Evolutionary conservation across 2,888 invertebrate species (phyloP).

Genomic region (Xestobium rufovillosum): DNA sequence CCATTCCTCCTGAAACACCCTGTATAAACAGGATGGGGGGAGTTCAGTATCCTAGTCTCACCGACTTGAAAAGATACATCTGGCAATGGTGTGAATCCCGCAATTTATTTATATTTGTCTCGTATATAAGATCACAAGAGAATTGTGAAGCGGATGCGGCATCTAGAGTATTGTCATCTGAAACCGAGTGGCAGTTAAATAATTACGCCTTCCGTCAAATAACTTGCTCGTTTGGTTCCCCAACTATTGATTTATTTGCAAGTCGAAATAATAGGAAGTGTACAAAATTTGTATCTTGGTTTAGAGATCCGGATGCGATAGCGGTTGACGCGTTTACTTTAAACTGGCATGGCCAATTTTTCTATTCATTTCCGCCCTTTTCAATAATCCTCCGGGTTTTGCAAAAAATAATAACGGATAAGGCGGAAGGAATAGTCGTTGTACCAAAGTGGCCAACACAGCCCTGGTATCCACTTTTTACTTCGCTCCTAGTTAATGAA

Average conservation of each 20-base stretch:
- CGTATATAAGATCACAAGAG: conserved; percentile 30
- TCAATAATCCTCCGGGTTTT: conserved; percentile 24
- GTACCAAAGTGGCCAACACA: conserved; percentile 28
- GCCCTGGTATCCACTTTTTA: conserved; percentile 27
- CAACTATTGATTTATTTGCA: conserved; percentile 26
- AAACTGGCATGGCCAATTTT: conserved; percentile 16
- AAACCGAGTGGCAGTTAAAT: conserved; percentile 12
- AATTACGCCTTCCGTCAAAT: conserved; percentile 13
- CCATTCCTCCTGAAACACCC: too few relatives aligned
- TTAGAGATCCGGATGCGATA: conserved; percentile 21
- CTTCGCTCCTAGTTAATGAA: conserved; percentile 5
- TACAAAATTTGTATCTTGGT: conserved; percentile 26
- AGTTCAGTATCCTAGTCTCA: conserved; percentile 9
- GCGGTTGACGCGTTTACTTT: conserved; percentile 27
- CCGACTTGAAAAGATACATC: conserved; percentile 8
- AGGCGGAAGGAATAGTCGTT: conserved; percentile 26
- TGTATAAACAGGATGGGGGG: too few relatives aligned
- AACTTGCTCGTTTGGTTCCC: conserved; percentile 14
- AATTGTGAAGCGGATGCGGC: conserved; percentile 26
- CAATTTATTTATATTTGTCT: conserved; percentile 28
- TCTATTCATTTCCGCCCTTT: conserved; percentile 31
- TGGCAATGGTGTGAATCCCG: conserved; percentile 17
- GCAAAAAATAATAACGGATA: conserved; percentile 28
- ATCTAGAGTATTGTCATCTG: conserved; percentile 17
- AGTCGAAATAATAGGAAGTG: conserved; percentile 26